phyloP scores from a whole-genome alignment of 2,113 vertebrate genomes.

The Gallinago paraguaiae region DNA sequence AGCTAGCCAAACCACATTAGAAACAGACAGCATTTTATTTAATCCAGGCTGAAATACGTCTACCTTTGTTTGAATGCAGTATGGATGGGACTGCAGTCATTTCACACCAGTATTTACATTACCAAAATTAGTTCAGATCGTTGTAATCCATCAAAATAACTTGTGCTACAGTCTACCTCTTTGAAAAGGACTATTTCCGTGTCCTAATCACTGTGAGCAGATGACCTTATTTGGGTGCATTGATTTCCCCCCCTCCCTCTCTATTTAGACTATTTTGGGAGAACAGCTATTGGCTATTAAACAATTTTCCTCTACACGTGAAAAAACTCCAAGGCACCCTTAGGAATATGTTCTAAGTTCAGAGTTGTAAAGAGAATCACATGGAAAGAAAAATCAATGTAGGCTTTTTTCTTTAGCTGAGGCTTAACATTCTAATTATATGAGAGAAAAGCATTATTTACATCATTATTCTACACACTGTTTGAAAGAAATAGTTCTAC shows the following conservation, averaged over 20 bases:
- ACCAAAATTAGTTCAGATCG: background rate
- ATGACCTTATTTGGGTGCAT: background rate
- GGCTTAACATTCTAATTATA: background rate
- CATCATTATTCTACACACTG: background rate
- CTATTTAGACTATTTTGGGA: background rate
- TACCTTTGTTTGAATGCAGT: background rate
- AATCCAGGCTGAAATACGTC: background rate
- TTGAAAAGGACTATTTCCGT: background rate
- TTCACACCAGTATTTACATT: background rate
- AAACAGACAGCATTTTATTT: background rate
- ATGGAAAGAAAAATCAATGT: background rate
- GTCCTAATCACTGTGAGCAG: background rate
- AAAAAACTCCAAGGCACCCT: background rate
- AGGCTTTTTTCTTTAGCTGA: background rate
- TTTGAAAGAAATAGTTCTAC: background rate
- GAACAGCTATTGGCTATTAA: background rate
- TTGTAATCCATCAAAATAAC: slow-evolving; percentile 5
- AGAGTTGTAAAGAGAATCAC: background rate
- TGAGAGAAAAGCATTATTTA: background rate
- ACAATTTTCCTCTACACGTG: background rate
- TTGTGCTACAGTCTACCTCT: background rate
- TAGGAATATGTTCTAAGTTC: background rate
- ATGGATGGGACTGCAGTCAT: background rate
- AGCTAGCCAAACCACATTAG: background rate
- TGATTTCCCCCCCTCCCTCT: background rate